Evolutionary conservation across 2,888 invertebrate species (phyloP), one percentile per base, ranked within the genome.

Genomic region (Hyppa rectilinea): DNA sequence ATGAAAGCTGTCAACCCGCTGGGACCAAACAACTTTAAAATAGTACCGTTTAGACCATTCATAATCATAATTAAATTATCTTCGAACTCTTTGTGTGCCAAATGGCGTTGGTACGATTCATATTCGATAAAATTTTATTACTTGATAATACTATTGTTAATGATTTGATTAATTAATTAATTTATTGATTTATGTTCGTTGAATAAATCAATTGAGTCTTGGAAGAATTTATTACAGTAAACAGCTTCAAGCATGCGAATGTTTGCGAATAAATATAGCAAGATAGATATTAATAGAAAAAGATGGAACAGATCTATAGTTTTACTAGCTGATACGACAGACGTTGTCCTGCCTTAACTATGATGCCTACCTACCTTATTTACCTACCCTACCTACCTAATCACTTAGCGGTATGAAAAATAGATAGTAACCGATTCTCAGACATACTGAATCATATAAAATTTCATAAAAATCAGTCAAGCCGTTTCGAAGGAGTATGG

Each of bases 111-210:
- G 70, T 71, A 81, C 70, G 52, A 60, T 55, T 70, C 43, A 56
- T 65, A 50, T 81, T 53, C 29, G 56, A 73, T 67, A 55, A 56
- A 40, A 83, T 78, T n/a, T 53, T 73, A 79, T 74, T 73, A 73
- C 73, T 70, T 78, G 66, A 65, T 70, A 75, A 67, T 49, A 70
- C 62, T 75, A 73, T 75, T 82, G 70, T 70, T 59, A 55, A 67
- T 29, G 59, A 14, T 75, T 72, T 71, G 59, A 82, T 79, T 79
- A 66, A 75, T 64, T n/a, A n/a, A n/a, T n/a, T n/a, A n/a, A n/a
- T n/a, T n/a, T 74, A 36, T 61, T 81, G 79, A 82, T 82, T 77
- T 62, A 80, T 72, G 62, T 26, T 38, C 23, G 26, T 12, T 4
- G 20, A 70, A 65, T 77, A 77, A 77, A 77, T 81, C 62, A 52